phyloP scores from a whole-genome alignment of 2,888 invertebrate species.

The Dyspetes luteomarginatus region DNA sequence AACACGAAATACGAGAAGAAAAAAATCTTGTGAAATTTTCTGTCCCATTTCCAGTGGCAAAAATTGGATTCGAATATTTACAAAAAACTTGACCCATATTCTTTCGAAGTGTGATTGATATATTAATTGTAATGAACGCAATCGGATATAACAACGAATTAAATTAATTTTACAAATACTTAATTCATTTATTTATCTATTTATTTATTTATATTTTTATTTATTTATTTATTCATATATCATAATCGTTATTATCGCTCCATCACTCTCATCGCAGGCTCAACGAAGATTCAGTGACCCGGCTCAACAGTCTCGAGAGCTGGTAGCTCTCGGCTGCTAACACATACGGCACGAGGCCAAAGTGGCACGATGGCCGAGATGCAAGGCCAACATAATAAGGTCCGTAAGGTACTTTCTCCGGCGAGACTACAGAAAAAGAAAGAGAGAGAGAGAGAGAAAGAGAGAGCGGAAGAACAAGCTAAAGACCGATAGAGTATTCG shows the following conservation, averaged over 20 bases:
- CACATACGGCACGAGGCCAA: constrained; percentile 60
- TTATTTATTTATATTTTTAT: not conserved
- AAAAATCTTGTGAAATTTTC: constrained; percentile 28
- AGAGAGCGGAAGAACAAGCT: not conserved
- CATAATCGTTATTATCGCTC: not conserved
- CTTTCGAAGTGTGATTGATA: not conserved
- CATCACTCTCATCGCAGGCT: not conserved
- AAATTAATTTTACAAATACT: too few species aligned
- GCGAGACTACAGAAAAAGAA: constrained; percentile 58
- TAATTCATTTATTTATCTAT: not conserved
- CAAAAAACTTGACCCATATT: not conserved
- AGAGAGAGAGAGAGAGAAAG: constrained; percentile 14
- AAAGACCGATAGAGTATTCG: constrained; percentile 39
- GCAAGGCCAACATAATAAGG: constrained; percentile 80
- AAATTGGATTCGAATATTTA: constrained; percentile 12
- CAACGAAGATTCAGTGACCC: constrained; percentile 40
- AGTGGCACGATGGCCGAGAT: constrained; percentile 80
- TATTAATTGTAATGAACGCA: too few species aligned
- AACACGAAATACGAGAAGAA: constrained; percentile 29
- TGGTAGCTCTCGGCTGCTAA: constrained; percentile 36
- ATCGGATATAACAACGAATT: too few species aligned
- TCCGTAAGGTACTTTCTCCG: constrained; percentile 77
- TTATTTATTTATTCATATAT: not conserved
- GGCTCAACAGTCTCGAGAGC: constrained; percentile 3
- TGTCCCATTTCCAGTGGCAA: constrained; percentile 12